A percentile compares a stretch with the other conserved stretches of the same genome.
Conservation (phyloP, 2,797 vertebrate genomes). For the Girardinus metallicus region DNA sequence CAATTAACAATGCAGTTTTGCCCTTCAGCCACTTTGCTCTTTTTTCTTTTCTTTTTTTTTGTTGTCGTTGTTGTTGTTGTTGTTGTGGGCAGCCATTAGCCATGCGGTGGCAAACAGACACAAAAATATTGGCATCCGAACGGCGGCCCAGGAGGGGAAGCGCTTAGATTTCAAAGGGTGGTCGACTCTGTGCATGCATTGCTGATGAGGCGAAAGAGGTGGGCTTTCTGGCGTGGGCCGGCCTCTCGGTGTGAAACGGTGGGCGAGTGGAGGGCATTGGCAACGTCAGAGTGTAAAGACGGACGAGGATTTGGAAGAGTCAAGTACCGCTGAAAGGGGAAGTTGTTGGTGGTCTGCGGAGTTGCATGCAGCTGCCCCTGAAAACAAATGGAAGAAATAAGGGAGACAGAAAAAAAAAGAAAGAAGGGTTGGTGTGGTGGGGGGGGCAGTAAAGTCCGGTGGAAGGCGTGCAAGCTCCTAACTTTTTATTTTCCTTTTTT, state of each 20-base stretch:
- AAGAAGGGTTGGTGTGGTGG: too few species aligned
- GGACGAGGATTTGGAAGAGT: slow-evolving; percentile 86
- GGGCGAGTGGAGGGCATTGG: slow-evolving; percentile 61
- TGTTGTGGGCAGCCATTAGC: slow-evolving; percentile 58
- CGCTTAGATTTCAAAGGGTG: slow-evolving; percentile 63
- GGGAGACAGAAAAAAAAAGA: slow-evolving; percentile 63
- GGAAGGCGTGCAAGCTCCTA: slow-evolving; percentile 59
- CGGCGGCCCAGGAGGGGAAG: slow-evolving; percentile 48
- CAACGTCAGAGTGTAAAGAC: slow-evolving; percentile 78
- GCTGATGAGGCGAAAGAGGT: slow-evolving; percentile 46
- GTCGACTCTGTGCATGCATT: slow-evolving; percentile 59
- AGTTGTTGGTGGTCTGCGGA: slow-evolving; percentile 83
- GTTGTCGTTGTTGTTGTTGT: too few species aligned
- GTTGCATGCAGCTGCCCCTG: slow-evolving; percentile 79
- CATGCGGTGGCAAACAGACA: slow-evolving; percentile 65
- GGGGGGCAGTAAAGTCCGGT: slow-evolving; percentile 49
- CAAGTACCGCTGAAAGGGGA: slow-evolving; percentile 84
- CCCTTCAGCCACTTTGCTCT: slow-evolving; percentile 33
- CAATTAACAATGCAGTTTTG: slow-evolving; percentile 56
- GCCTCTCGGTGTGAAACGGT: slow-evolving; percentile 57
- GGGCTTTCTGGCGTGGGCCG: slow-evolving; percentile 53
- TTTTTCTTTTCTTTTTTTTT: slow-evolving; percentile 18
- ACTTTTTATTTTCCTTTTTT: slow-evolving; percentile 50
- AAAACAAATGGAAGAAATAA: slow-evolving; percentile 84
- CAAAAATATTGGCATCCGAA: slow-evolving; percentile 52